Base-by-base conservation (phyloP, 2,113 vertebrate genomes). In the Solenodon paradoxus region DNA sequence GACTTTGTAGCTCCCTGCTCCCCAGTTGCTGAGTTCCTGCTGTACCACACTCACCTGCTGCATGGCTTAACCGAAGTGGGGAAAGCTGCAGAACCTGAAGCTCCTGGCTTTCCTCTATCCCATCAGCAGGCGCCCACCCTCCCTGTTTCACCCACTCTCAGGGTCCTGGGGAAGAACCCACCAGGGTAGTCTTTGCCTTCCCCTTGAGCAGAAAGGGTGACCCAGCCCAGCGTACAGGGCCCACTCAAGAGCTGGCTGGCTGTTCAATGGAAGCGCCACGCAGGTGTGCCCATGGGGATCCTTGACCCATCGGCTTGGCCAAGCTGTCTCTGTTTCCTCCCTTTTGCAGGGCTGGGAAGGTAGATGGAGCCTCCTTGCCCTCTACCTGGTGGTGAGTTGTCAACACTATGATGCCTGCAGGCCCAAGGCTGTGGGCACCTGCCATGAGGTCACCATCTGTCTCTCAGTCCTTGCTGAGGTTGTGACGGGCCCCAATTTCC, bases 231-330 rank as follows among this genome's bases (percentile, higher is more conserved):
- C 19, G 20, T 6, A 35, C 45, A 10, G 38, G 12, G 49, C 13
- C 68, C n/a, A 32, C 51, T 74, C 20, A 9, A 11, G 35, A 79
- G 35, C n/a, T 5, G 38, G 32, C 35, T 47, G 32, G 12, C 17
- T 4, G 0, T 22, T 40, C n/a, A n/a, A n/a, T n/a, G n/a, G n/a
- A n/a, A n/a, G 2, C 7, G 45, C 22, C 9, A 1, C 3, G 0
- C 26, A 35, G 15, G 16, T 20, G 16, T 3, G 9, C 28, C 53
- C n/a, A 15, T 2, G 35, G 51, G 6, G 38, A 55, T 2, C 13
- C n/a, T n/a, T n/a, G n/a, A n/a, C 13, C 32, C 20, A 4, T 42
- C 0, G 2, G 69, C 64, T 59, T 32, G 5, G 35, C 61, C 4
- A 4, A 63, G 49, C 32, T 61, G 3, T 38, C 53, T 24, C 28